These are phyloP conservation scores for Otis tarda DNA, from an alignment of 2,113 vertebrate species.

Conservation along the genomic window DNA sequence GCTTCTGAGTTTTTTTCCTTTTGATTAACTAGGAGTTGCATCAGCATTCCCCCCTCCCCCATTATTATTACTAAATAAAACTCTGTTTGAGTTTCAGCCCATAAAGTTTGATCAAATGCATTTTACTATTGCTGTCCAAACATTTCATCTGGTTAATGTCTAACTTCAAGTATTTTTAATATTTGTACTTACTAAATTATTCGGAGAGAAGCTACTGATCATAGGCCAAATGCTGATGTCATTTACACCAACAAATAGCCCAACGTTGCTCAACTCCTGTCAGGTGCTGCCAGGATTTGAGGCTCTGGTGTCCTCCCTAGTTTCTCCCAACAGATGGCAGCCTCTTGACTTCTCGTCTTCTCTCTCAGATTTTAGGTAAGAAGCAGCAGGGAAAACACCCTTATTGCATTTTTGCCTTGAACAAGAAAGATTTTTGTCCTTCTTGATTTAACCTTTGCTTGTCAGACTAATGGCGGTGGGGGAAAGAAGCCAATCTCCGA, in stretches of 20 bases:
- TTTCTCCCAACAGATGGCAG: constrained; percentile 76
- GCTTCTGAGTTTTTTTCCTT: constrained; percentile 5
- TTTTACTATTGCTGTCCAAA: constrained; percentile 63
- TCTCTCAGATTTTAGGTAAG: not conserved
- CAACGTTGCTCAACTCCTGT: constrained; percentile 14
- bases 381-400: not conserved
- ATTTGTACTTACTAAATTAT: constrained; percentile 68
- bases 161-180: constrained; percentile 69
- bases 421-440: constrained; percentile 13
- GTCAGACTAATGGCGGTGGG: not conserved
- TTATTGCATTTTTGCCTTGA: constrained; percentile 11
- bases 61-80: constrained; percentile 62
- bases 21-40: constrained; percentile 41
- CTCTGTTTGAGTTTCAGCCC: constrained; percentile 65
- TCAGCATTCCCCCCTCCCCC: not conserved
- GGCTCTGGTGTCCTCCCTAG: not conserved
- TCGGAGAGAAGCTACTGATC: constrained; percentile 50
- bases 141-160: constrained; percentile 63
- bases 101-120: constrained; percentile 59
- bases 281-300: constrained; percentile 3
- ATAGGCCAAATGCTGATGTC: constrained; percentile 56
- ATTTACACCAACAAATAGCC: constrained; percentile 45
- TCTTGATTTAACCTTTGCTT: constrained; percentile 40
- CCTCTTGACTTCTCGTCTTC: constrained; percentile 51
- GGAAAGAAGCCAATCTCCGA: not conserved